Percentiles rank a stretch among this genome's conserved stretches.
Evolutionary conservation across 2,797 vertebrate species (phyloP).

Genomic region (Pseudotriccus pelzelni): DNA sequence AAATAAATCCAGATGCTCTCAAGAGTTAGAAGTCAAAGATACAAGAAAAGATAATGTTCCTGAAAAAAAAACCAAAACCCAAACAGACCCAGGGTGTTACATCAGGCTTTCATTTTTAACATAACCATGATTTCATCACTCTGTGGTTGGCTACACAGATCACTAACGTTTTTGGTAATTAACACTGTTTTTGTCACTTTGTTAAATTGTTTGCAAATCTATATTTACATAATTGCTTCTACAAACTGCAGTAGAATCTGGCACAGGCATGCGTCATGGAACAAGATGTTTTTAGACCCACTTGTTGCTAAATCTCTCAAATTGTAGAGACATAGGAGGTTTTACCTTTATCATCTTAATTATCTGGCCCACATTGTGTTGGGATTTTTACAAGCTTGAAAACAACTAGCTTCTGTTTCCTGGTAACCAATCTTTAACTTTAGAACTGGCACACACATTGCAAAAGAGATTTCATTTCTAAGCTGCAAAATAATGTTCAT

Average conservation of each 20-base stretch:
- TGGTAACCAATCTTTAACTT: neutral
- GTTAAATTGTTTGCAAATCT: conserved; percentile 55
- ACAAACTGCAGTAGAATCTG: conserved; percentile 45
- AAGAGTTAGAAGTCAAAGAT: neutral
- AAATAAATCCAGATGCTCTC: neutral
- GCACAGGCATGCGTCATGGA: conserved; percentile 18
- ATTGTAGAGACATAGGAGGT: neutral
- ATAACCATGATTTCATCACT: conserved; percentile 41
- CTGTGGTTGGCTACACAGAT: conserved; percentile 25
- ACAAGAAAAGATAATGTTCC: neutral
- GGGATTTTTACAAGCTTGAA: neutral
- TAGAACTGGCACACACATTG: neutral
- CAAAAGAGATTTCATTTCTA: neutral
- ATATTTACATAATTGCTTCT: conserved; percentile 66
- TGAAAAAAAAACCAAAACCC: neutral
- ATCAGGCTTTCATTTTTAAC: conserved; percentile 53
- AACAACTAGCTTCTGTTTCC: neutral
- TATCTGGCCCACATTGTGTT: neutral
- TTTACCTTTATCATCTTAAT: conserved; percentile 34
- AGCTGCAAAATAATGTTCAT: neutral
- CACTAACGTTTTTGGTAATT: conserved; percentile 33
- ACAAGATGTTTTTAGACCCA: neutral
- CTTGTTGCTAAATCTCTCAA: neutral
- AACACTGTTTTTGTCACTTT: conserved; percentile 55
- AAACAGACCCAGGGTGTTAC: neutral